phyloP scores from a whole-genome alignment of 1,140 invertebrate species.

The Gryllus bimaculatus region DNA sequence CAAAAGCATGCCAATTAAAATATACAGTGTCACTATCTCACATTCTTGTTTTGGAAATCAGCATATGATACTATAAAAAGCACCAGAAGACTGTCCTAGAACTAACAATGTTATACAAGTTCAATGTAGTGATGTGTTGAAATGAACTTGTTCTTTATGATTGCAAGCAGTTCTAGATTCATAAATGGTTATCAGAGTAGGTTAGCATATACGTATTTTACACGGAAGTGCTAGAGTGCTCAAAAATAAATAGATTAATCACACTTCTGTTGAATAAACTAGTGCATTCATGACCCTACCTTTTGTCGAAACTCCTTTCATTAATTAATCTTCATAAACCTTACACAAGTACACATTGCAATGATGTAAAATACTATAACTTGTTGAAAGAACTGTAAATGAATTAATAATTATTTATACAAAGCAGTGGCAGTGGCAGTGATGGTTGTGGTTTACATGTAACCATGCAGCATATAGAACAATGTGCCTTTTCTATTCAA shows the following conservation, averaged over 20 bases:
- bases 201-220: not conserved
- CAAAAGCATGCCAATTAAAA: conserved; percentile 11
- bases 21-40: conserved; percentile 7
- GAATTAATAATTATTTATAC: not conserved
- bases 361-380: not conserved
- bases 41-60: not conserved
- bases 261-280: not conserved
- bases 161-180: not conserved
- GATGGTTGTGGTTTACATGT: conserved; percentile 7
- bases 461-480: conserved; percentile 12
- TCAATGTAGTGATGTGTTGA: not conserved
- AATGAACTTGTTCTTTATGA: not conserved
- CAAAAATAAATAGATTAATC: not conserved
- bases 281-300: not conserved
- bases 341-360: conserved; percentile 10
- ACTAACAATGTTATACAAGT: not conserved
- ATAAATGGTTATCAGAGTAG: not conserved
- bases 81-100: not conserved
- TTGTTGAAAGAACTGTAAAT: conserved; percentile 5
- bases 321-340: not conserved
- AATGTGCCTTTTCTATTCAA: not conserved
- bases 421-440: conserved; percentile 11
- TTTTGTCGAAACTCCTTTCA: not conserved
- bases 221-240: not conserved
- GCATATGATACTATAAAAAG: not conserved